Evolutionary conservation across 2,797 vertebrate genomes (phyloP).

Genomic region (Pampus argenteus): DNA sequence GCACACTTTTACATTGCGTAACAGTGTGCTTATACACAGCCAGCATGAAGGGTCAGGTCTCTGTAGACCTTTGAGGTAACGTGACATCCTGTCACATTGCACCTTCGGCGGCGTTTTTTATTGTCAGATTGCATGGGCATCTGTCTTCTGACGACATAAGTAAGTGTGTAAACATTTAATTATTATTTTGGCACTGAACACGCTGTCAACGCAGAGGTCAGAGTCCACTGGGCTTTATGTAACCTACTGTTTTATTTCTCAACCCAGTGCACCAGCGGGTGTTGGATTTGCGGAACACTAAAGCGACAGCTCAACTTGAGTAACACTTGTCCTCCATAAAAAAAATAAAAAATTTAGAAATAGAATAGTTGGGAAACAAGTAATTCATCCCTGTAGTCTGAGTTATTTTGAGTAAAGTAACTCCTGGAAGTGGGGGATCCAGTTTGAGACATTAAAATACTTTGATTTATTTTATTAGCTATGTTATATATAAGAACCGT

Average conservation of each 20-base stretch:
- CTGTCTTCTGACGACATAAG: constrained; percentile 4
- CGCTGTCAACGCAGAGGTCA: constrained; percentile 56
- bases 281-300: constrained; percentile 1
- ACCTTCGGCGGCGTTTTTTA: constrained; percentile 30
- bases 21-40: constrained; percentile 46
- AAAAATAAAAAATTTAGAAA: constrained; percentile 18
- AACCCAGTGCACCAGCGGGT: constrained; percentile 19
- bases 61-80: constrained; percentile 42
- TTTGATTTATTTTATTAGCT: not conserved
- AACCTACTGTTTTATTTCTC: constrained; percentile 60
- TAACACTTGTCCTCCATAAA: constrained; percentile 12
- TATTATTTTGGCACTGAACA: constrained; percentile 53
- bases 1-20: constrained; percentile 27
- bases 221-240: constrained; percentile 65
- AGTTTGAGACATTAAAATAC: not conserved
- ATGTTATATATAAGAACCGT: not conserved
- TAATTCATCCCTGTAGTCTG: not conserved
- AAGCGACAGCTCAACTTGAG: constrained; percentile 36
- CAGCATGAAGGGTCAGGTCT: constrained; percentile 40
- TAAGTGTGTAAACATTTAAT: constrained; percentile 27
- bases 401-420: not conserved
- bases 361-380: constrained; percentile 2
- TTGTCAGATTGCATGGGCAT: constrained; percentile 8
- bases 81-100: constrained; percentile 45
- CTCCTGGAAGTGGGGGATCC: not conserved